Conservation (phyloP, 2,888 invertebrate genomes). For the Melinaea menophilus region DNA sequence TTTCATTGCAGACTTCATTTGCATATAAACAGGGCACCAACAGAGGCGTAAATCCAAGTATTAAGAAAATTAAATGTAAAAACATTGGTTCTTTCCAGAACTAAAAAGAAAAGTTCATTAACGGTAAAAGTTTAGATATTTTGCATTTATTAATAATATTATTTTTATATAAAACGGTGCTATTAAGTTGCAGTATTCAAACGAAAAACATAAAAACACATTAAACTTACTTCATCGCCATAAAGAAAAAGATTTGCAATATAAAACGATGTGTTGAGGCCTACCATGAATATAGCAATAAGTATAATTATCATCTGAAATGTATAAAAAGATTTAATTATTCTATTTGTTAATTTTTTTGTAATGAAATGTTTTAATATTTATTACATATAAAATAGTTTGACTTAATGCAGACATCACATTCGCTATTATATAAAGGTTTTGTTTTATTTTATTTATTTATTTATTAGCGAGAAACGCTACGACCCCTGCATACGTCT, state of each 20-base stretch:
- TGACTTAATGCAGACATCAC: not conserved
- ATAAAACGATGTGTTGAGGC: not conserved
- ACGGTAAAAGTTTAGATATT: too few species aligned
- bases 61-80: conserved; percentile 34
- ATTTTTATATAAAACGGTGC: not conserved
- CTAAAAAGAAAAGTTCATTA: conserved; percentile 34
- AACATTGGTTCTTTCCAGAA: conserved; percentile 33
- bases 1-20: conserved; percentile 48
- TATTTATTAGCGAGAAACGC: too few species aligned
- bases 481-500: too few species aligned
- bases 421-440: too few species aligned
- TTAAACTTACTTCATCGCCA: conserved; percentile 1
- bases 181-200: not conserved
- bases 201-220: not conserved
- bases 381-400: not conserved
- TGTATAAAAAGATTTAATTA: not conserved
- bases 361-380: not conserved
- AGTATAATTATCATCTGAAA: not conserved
- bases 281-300: not conserved
- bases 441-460: too few species aligned
- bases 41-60: conserved; percentile 43
- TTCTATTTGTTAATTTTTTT: too few species aligned
- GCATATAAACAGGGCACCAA: conserved; percentile 52
- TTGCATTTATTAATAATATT: not conserved
- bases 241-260: not conserved